Evolutionary conservation across 2,888 invertebrate genomes (phyloP), one percentile per base, ranked within the genome.

Genomic region (Halocaridina rubra): DNA sequence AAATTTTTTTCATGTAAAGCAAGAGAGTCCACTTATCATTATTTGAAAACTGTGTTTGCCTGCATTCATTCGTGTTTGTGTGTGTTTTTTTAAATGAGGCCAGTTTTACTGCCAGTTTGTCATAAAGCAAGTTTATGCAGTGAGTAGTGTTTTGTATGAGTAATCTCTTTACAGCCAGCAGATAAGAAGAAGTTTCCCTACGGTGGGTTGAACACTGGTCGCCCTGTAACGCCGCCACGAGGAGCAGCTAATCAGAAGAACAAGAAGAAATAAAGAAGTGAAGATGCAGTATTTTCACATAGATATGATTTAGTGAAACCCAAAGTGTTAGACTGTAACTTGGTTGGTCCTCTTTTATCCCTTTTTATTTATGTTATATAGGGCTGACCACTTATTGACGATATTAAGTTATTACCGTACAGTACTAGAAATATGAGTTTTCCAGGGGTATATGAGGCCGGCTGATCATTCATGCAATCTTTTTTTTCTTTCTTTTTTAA

Each of bases 211-310:
- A 97, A 96, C 92, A 95, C 97, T 91, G 97, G 97, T 90, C 94
- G 99, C 90, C 99, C 99, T 90, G 96, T 98, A 90, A 99, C 99
- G 92, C 99, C 99, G 90, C 98, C 99, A 81, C 93, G 98, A 90
- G 88, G 88, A 57, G 96, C 96, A 90, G 96, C 96, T 91, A 96
- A 96, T 92, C 96, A 96, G 93, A 96, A 96, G 93, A 96, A 95
- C 93, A 97, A 97, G 94, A 95, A 95, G 93, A 97, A 97, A 95
- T 97, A 88, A 72, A 80, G 46, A 22, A 30, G 27, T 67, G 16
- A 67, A n/a, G n/a, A 32, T 22, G n/a, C 64, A 32, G 29, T 24
- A 16, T 32, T 33, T 61, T 33, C n/a, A n/a, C n/a, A n/a, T n/a
- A n/a, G n/a, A n/a, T 30, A 16, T 19, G 71, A 22, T 30, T 24